Percentiles rank a stretch among this genome's conserved stretches.
Conservation (phyloP, 2,113 vertebrate genomes). For the Xenopus tropicalis region UCB_Xtro_10.0 CM004448.2:57277501-57278000, state of each 20-base stretch:
- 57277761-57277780: constrained; percentile 31
- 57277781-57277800: neutral
- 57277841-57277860: neutral
- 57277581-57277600: constrained; percentile 70
- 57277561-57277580: constrained; percentile 63
- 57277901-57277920: too few species aligned
- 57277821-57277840: neutral
- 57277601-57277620: constrained; percentile 78
- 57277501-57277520: constrained; percentile 24
- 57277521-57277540: neutral
- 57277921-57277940: too few species aligned
- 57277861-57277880: too few species aligned
- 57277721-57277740: constrained; percentile 84
- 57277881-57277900: too few species aligned
- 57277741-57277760: constrained; percentile 60
- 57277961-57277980: too few species aligned
- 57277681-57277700: constrained; percentile 89
- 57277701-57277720: constrained; percentile 94
- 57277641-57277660: constrained; percentile 98
- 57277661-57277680: constrained; percentile 99
- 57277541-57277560: constrained; percentile 42
- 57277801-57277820: neutral
- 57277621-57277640: constrained; percentile 81
- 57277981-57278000: too few species aligned
- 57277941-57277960: too few species aligned